phyloP scores from a whole-genome alignment of 2,113 vertebrate species.

The Fulica atra region DNA sequence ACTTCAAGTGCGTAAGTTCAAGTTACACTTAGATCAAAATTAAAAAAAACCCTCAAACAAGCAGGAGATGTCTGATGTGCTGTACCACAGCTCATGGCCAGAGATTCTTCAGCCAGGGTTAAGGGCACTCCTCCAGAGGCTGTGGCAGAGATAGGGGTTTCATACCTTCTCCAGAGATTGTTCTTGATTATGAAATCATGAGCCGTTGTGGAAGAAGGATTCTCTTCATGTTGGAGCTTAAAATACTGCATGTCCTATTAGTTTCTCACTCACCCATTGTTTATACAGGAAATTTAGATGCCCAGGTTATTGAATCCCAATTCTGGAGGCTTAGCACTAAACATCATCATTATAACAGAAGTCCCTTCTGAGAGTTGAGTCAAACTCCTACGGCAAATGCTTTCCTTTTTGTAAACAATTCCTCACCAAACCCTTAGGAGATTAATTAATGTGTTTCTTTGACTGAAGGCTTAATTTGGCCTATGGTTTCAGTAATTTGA shows the following conservation, averaged over 20 bases:
- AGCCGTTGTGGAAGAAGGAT: neutral
- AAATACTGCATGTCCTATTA: neutral
- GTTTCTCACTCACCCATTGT: neutral
- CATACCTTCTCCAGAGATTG: neutral
- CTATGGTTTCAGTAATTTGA: slow-evolving; percentile 24
- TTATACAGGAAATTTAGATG: neutral
- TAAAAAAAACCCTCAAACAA: neutral
- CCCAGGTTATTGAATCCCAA: neutral
- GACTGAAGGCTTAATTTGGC: slow-evolving; percentile 22
- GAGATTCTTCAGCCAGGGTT: neutral
- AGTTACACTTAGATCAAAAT: neutral
- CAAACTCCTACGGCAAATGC: neutral
- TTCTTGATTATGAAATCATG: neutral
- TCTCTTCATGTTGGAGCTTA: neutral
- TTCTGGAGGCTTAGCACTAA: neutral
- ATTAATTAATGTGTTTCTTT: slow-evolving; percentile 37
- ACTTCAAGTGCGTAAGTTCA: neutral
- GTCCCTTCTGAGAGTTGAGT: slow-evolving; percentile 19
- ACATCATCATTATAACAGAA: neutral
- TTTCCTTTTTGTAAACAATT: slow-evolving; percentile 49
- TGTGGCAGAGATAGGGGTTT: neutral
- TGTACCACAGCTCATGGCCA: neutral
- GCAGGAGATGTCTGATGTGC: accelerated
- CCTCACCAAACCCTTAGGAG: slow-evolving; percentile 20
- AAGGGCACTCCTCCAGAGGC: neutral